A percentile compares a stretch with the other conserved stretches of the same genome.
These are phyloP conservation scores for Drosophila melanogaster DNA, from an alignment of 1,140 invertebrate genomes.

Conservation along the genomic window DNA sequence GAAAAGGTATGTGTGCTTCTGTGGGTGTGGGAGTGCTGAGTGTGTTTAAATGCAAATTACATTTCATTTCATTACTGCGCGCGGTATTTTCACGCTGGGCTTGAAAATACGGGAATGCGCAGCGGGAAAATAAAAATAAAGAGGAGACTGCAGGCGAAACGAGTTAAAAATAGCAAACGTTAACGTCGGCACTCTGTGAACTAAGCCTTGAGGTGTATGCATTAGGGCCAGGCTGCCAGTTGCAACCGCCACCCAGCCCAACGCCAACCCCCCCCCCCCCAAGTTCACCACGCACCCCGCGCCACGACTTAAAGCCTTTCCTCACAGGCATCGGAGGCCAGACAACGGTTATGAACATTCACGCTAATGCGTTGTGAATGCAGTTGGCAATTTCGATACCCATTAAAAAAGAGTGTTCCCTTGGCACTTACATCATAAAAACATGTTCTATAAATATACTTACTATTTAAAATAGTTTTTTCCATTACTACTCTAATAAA, in stretches of 20 bases:
- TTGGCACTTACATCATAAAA: background rate
- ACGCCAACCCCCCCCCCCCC: background rate
- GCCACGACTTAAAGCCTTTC: slow-evolving; percentile 6
- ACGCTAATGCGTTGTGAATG: slow-evolving; percentile 78
- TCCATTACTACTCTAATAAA: no score
- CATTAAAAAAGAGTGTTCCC: background rate
- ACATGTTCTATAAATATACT: no score
- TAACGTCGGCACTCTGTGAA: slow-evolving; percentile 62
- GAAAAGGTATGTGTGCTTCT: slow-evolving; percentile 4
- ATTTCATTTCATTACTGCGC: slow-evolving; percentile 79
- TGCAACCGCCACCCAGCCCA: slow-evolving; percentile 33
- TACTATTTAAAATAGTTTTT: no score
- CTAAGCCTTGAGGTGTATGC: slow-evolving; percentile 71
- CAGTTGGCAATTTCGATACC: slow-evolving; percentile 56
- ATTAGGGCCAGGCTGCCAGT: slow-evolving; percentile 65
- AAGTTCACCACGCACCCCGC: no score
- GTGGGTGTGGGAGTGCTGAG: slow-evolving; percentile 5
- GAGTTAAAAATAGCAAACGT: slow-evolving; percentile 78
- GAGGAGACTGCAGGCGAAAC: slow-evolving; percentile 63
- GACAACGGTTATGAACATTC: slow-evolving; percentile 76
- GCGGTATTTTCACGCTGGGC: slow-evolving; percentile 75
- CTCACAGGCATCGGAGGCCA: slow-evolving; percentile 23
- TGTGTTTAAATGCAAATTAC: slow-evolving; percentile 81
- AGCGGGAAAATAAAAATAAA: slow-evolving; percentile 19
- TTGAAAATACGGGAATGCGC: slow-evolving; percentile 60